A percentile compares a stretch with the other conserved stretches of the same genome.
Conservation (phyloP, 2,888 invertebrate genomes). For the Caenorhabditis sp. region DNA sequence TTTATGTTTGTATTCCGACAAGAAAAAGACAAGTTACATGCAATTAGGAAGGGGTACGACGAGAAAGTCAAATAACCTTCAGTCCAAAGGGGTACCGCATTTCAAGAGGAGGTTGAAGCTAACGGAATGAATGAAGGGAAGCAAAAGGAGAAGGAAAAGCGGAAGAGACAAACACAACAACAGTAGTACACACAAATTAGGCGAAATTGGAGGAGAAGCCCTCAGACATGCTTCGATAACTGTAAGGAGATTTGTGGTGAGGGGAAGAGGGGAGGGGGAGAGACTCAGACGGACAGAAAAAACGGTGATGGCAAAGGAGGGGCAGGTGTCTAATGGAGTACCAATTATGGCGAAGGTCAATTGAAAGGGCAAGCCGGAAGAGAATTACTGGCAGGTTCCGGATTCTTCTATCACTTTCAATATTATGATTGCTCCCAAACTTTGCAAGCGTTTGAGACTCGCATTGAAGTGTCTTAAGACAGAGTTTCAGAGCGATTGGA, state of each 20-base stretch:
- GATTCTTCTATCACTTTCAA: too few species aligned
- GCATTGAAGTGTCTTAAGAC: too few species aligned
- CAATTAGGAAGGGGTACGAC: conserved; percentile 4
- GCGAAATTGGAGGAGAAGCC: neutral
- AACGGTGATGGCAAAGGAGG: neutral
- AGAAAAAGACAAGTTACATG: neutral
- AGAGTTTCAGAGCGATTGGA: too few species aligned
- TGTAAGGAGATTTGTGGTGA: conserved; percentile 14
- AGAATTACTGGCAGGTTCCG: too few species aligned
- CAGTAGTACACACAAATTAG: conserved; percentile 9
- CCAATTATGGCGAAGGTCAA: conserved; percentile 35
- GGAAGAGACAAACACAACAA: neutral
- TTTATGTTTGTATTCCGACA: neutral
- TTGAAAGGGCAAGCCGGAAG: conserved; percentile 4
- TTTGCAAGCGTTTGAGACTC: too few species aligned
- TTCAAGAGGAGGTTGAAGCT: neutral
- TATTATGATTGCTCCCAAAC: too few species aligned
- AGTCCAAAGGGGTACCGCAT: neutral
- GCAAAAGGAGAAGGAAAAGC: neutral
- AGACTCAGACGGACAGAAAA: conserved; percentile 28
- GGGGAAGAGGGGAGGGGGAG: conserved; percentile 21
- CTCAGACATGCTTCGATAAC: conserved; percentile 25
- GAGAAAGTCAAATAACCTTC: conserved; percentile 9
- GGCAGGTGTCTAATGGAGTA: conserved; percentile 32
- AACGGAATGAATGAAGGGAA: neutral